These are phyloP conservation scores for Xylocampa areola DNA, from an alignment of 2,888 invertebrate species.

Conservation along the genomic window DNA sequence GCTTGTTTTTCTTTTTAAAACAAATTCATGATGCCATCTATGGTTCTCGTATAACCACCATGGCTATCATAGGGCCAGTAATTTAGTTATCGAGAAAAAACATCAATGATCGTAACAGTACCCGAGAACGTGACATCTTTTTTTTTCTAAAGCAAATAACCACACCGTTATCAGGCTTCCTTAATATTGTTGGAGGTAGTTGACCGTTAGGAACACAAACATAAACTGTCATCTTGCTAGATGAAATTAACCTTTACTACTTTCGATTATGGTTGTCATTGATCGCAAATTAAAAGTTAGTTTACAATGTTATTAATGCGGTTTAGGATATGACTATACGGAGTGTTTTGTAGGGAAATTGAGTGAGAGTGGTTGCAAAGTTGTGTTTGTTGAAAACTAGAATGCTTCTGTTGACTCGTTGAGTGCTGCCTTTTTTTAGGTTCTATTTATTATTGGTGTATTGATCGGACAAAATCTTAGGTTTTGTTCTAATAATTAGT, in stretches of 20 bases:
- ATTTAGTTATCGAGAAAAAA: conserved; percentile 49
- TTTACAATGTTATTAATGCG: conserved; percentile 32
- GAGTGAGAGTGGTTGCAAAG: conserved; percentile 18
- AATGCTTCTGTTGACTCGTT: conserved; percentile 52
- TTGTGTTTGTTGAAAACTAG: conserved; percentile 40
- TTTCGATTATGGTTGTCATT: conserved; percentile 14
- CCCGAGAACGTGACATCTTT: conserved; percentile 49
- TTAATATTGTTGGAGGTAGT: conserved; percentile 75
- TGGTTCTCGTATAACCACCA: background rate
- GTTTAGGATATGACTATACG: conserved; percentile 24
- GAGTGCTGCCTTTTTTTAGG: conserved; percentile 30
- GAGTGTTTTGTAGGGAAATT: background rate
- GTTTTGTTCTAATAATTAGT: conserved; percentile 28
- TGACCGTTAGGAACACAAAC: conserved; percentile 72
- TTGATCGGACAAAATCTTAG: conserved; percentile 31
- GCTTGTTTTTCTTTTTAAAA: conserved; percentile 1
- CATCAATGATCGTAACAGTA: conserved; percentile 59
- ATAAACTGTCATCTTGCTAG: conserved; percentile 9
- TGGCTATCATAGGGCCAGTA: conserved; percentile 34
- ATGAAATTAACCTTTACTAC: conserved; percentile 33
- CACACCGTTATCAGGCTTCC: conserved; percentile 75
- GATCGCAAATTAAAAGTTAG: conserved; percentile 18
- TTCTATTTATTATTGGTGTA: conserved; percentile 45
- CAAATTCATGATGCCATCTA: background rate
- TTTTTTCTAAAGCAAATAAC: conserved; percentile 72